These are phyloP conservation scores for Camelus bactrianus DNA, from an alignment of 2,113 vertebrate species.

Conservation along the genomic window DNA sequence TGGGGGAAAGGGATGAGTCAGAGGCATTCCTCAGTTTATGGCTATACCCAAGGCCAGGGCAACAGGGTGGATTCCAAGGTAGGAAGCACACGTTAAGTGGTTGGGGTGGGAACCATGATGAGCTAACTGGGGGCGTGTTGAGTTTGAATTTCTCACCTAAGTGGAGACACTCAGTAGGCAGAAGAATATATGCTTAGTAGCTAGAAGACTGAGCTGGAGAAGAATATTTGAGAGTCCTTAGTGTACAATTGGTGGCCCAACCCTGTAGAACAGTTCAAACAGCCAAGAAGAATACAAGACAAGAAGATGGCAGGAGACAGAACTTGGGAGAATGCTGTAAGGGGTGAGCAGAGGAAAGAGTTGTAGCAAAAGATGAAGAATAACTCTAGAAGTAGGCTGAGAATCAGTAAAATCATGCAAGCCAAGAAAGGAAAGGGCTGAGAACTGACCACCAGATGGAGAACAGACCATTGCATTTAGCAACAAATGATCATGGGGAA, in stretches of 20 bases:
- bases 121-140: not conserved
- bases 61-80: not conserved
- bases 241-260: not conserved
- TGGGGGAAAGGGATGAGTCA: not conserved
- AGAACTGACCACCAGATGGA: not conserved
- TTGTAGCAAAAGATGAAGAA: not conserved
- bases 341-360: not conserved
- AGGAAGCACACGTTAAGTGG: not conserved
- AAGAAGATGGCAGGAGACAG: not conserved
- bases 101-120: not conserved
- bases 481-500: not conserved
- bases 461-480: not conserved
- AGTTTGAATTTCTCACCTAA: not conserved
- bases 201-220: not conserved
- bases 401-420: not conserved
- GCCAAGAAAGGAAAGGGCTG: not conserved
- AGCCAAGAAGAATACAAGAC: not conserved
- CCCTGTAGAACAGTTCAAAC: not conserved
- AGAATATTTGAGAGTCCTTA: not conserved
- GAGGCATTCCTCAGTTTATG: not conserved
- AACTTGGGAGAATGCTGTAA: not conserved
- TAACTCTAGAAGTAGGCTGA: not conserved
- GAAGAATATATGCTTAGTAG: not conserved
- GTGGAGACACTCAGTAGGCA: not conserved
- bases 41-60: not conserved